These are phyloP conservation scores for Callospermophilus lateralis DNA, from an alignment of 2,113 vertebrate genomes.

Conservation along the genomic window DNA sequence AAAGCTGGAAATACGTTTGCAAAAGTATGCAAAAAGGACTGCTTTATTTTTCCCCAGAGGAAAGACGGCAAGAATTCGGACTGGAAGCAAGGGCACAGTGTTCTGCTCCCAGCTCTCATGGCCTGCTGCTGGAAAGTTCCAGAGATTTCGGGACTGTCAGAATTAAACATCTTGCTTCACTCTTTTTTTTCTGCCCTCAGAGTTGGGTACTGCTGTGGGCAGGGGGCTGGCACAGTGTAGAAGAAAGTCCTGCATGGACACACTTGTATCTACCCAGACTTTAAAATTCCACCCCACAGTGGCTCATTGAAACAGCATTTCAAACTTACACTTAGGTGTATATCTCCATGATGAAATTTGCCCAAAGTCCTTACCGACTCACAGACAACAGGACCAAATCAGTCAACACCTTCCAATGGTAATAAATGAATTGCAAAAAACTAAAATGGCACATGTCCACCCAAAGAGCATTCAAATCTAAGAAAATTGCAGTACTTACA, in stretches of 20 bases:
- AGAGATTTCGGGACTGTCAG: neutral
- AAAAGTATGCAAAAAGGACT: conserved; percentile 60
- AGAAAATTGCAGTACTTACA: conserved; percentile 3
- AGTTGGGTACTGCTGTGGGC: neutral
- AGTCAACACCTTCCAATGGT: conserved; percentile 70
- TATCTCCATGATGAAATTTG: conserved; percentile 54
- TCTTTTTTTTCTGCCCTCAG: neutral
- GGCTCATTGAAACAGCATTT: neutral
- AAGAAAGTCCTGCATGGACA: neutral
- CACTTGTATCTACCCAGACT: neutral
- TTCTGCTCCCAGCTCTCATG: neutral
- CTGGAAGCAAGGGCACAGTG: neutral
- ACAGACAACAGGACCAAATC: conserved; percentile 63
- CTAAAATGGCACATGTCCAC: conserved; percentile 70
- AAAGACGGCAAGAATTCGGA: conserved; percentile 58
- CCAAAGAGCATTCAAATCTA: neutral
- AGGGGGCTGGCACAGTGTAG: neutral
- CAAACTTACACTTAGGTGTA: neutral
- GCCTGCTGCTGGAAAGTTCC: conserved; percentile 24
- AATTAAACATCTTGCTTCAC: neutral
- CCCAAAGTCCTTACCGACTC: conserved; percentile 41
- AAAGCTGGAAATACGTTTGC: conserved; percentile 49
- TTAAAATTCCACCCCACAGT: conserved; percentile 23
- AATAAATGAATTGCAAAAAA: conserved; percentile 81
- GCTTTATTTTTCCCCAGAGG: conserved; percentile 53